Percentiles rank a stretch among this genome's conserved stretches.
Evolutionary conservation across 2,113 vertebrate species (phyloP).

Genomic region (Oreochromis aureus): DNA sequence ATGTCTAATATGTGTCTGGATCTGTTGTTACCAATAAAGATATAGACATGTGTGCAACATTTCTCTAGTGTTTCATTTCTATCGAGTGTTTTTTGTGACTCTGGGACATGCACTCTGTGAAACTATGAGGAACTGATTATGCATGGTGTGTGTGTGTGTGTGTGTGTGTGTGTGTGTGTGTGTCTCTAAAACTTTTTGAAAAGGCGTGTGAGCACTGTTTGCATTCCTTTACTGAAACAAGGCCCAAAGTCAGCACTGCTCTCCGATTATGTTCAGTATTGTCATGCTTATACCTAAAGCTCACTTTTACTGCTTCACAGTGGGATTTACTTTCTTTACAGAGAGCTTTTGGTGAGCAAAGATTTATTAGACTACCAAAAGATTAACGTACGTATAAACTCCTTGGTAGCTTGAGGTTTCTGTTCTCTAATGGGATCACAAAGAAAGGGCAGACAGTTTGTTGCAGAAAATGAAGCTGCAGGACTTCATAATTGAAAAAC

Average conservation of each 20-base stretch:
- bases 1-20: not conserved
- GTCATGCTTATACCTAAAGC: not conserved
- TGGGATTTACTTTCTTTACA: not conserved
- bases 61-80: not conserved
- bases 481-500: not conserved
- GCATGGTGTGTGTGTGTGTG: not conserved
- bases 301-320: not conserved
- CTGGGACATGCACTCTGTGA: not conserved
- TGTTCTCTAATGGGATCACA: not conserved
- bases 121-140: not conserved
- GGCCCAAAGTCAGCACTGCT: not conserved
- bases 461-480: constrained; percentile 39
- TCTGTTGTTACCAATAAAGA: not conserved
- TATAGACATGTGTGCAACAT: not conserved
- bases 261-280: not conserved
- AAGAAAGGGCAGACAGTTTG: not conserved
- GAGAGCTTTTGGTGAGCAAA: not conserved
- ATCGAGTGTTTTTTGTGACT: not conserved
- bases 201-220: not conserved
- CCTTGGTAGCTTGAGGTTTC: constrained; percentile 15
- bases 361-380: not conserved
- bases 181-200: not conserved
- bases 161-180: not conserved
- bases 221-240: not conserved
- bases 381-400: not conserved